Base-by-base conservation (phyloP, 2,113 vertebrate species). In the Isurus oxyrinchus region DNA sequence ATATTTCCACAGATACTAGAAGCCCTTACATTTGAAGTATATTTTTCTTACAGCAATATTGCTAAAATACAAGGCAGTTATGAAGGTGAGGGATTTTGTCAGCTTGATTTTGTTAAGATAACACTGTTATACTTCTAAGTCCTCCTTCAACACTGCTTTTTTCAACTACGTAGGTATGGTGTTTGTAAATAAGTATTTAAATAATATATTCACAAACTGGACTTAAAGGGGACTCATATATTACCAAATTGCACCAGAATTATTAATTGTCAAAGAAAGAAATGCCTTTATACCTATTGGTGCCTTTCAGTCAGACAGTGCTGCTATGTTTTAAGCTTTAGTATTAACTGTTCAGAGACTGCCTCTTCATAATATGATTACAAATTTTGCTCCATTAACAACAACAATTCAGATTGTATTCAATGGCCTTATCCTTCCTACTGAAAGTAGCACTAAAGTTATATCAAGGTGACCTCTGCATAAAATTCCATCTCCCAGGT, bases 21-120 rank as follows among this genome's bases (percentile, higher is more conserved):
- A 95, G 94, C 94, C 94, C 94, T 95, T 95, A 95, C 94, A 95
- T 95, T 72, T 95, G 94, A 95, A 95, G 66, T 95, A 95, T 95
- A 95, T 95, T 72, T 94, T 95, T 95, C 94, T 95, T 69, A 95
- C 94, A 95, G 94, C 94, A 95, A 95, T 95, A 95, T 95, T 95
- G 94, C 94, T 95, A 95, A 95, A 95, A 95, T 95, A 95, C 67
- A 95, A 95, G 94, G 94, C 94, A 95, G 94, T 95, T 95, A 95
- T 95, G 94, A 95, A 76, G 94, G 76, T 95, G 94, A 76, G 94
- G 94, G 94, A 76, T 72, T 69, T 95, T 72, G 94, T 95, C 94
- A 95, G 94, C 94, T 95, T 95, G 67, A 95, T 53, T 95, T 95
- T 95, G 94, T 95, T 95, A 95, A 95, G 94, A 72, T 95, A 95